Evolutionary conservation across 2,888 invertebrate genomes (phyloP), one percentile per base, ranked within the genome.

Genomic region (Dasysyrphus albostriatus): DNA sequence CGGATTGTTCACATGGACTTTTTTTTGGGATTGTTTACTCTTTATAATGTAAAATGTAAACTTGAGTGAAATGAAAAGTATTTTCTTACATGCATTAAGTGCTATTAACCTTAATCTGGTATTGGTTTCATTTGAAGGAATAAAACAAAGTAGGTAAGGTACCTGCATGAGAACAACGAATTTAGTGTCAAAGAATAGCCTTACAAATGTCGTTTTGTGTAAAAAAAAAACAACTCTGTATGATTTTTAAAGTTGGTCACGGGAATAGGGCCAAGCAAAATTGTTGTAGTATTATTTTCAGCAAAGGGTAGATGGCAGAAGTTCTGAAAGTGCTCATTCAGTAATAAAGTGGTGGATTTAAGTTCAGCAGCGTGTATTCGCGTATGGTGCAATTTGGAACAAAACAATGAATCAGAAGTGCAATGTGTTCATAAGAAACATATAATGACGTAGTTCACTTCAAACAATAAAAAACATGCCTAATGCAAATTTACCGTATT

Each of bases 71-170:
- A 19, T 32, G 2, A 24, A 29, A 42, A 12, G 6, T 16, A 47
- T 47, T 39, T 61, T 61, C 59, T 19, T 24, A 37, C 8, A 59
- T 10, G 19, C 5, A 14, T n/a, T 2, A 14, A 42, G 29, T 63
- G 14, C 44, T 42, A 49, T 49, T 34, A 67, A 67, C 67, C 67
- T 67, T 49, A 67, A 67, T 67, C 49, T 12, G 34, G 19, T 14
- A 34, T 67, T 67, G 19, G 67, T 19, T 49, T 67, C 67, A 34
- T 67, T 67, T 12, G 5, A 37, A 3, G n/a, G 14, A 67, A 49
- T 37, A 12, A 12, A 37, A 67, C 1, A 19, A 37, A 0, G 32
- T 32, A 32, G 32, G 32, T 37, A 9, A 32, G 32, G 32, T 37
- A 9, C 3, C n/a, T 8, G 19, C 59, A 39, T 37, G 14, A 14